phyloP scores from a whole-genome alignment of 2,888 invertebrate species.

The Sturmia bella region DNA sequence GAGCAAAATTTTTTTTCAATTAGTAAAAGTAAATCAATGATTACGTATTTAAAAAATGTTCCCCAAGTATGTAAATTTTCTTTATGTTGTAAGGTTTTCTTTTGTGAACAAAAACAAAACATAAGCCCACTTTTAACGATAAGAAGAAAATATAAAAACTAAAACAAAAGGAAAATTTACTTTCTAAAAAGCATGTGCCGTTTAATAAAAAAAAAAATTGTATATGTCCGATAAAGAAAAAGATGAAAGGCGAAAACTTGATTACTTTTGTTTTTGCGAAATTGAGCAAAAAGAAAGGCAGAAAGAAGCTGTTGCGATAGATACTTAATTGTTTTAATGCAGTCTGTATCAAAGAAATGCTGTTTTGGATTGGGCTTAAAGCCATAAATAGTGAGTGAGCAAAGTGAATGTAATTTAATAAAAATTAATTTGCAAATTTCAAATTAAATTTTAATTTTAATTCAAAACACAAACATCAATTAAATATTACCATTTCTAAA shows the following conservation, averaged over 20 bases:
- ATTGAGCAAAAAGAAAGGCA: conserved; percentile 12
- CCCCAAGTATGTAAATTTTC: conserved; percentile 30
- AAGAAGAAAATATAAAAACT: not conserved
- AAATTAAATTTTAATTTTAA: too few relatives aligned
- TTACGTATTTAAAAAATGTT: not conserved
- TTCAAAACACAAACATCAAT: too few relatives aligned
- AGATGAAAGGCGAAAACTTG: conserved; percentile 22
- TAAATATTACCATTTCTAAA: too few relatives aligned
- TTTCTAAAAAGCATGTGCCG: conserved; percentile 63
- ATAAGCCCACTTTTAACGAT: not conserved
- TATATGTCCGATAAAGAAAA: conserved; percentile 10
- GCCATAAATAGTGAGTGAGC: conserved; percentile 24
- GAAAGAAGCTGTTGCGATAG: conserved; percentile 57
- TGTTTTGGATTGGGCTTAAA: not conserved
- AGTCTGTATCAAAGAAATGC: conserved; percentile 12
- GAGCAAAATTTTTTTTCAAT: not conserved
- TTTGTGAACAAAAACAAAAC: not conserved
- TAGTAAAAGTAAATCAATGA: not conserved
- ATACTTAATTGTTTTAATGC: conserved; percentile 39
- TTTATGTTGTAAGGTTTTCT: not conserved
- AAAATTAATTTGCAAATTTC: not conserved
- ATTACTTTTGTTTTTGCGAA: conserved; percentile 35
- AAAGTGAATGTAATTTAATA: conserved; percentile 46
- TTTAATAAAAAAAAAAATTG: conserved; percentile 48
- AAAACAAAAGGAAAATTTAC: conserved; percentile 59